These are phyloP conservation scores for Hemicentrotus pulcherrimus DNA, from an alignment of 35 echinoderm and acorn worm genomes.

Conservation along the genomic window DNA sequence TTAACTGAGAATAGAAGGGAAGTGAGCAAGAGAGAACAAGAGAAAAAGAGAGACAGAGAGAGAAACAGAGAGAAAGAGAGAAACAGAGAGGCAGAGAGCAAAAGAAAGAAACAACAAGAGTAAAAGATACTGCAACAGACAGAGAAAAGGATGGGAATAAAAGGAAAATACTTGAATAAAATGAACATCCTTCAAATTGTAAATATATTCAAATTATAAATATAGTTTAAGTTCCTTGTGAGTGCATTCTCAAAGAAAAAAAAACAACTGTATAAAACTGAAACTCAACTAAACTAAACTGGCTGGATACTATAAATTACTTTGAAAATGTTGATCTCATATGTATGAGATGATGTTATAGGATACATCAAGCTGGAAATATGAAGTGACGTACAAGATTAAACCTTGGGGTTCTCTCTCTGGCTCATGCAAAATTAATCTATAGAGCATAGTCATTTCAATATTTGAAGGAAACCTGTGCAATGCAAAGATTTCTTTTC, in stretches of 20 bases:
- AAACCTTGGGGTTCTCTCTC: neutral
- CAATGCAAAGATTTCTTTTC: neutral
- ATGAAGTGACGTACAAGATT: no score
- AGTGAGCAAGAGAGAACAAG: neutral
- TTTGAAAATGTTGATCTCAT: no score
- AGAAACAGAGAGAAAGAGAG: neutral
- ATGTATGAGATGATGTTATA: no score
- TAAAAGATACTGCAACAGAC: neutral
- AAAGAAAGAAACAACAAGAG: no score
- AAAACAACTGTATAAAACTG: no score
- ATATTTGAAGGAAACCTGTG: neutral
- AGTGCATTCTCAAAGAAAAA: no score
- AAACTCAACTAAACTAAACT: no score
- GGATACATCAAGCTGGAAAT: no score
- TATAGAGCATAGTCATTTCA: neutral
- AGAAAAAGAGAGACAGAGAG: slow-evolving; percentile 2
- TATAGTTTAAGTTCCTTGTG: neutral
- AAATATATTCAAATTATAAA: neutral
- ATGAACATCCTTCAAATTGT: neutral
- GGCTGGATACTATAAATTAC: no score
- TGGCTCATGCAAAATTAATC: neutral
- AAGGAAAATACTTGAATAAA: neutral
- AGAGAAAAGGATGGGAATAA: neutral
- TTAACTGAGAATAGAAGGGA: no score
- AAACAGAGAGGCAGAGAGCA: neutral